These are phyloP conservation scores for Alethe castanea DNA, from an alignment of 2,113 vertebrate species.

Conservation along the genomic window DNA sequence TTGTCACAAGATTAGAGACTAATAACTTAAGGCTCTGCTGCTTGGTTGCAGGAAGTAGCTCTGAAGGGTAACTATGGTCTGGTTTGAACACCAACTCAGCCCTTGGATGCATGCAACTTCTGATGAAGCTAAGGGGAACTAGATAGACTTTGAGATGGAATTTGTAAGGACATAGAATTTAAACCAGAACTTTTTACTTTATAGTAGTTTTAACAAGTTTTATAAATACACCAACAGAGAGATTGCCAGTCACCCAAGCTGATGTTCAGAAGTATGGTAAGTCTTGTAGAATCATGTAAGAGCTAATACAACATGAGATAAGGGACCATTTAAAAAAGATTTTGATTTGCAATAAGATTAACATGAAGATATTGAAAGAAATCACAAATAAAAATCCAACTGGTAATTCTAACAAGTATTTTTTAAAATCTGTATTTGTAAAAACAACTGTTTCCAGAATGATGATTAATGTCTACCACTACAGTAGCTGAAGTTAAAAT, in stretches of 20 bases:
- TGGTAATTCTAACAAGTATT: not conserved
- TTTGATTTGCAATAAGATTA: not conserved
- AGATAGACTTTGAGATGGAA: not conserved
- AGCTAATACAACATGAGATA: not conserved
- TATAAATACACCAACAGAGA: not conserved
- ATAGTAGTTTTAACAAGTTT: not conserved
- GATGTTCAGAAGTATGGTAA: not conserved
- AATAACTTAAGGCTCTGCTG: not conserved
- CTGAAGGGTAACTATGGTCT: not conserved
- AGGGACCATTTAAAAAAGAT: not conserved
- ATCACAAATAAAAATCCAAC: not conserved
- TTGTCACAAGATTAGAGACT: not conserved
- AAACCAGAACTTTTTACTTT: not conserved
- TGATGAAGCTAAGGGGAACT: not conserved
- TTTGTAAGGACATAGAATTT: not conserved
- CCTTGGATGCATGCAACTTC: not conserved
- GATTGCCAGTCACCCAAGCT: not conserved
- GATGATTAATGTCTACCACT: constrained; percentile 27
- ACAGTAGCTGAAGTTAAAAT: constrained; percentile 24
- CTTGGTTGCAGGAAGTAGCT: not conserved
- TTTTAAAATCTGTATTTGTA: not conserved
- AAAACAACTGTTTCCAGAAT: not conserved
- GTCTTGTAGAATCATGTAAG: not conserved
- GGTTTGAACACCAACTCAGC: not conserved
- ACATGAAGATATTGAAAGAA: not conserved